phyloP scores from a whole-genome alignment of 2,888 invertebrate species.

The Buathra laborator region DNA sequence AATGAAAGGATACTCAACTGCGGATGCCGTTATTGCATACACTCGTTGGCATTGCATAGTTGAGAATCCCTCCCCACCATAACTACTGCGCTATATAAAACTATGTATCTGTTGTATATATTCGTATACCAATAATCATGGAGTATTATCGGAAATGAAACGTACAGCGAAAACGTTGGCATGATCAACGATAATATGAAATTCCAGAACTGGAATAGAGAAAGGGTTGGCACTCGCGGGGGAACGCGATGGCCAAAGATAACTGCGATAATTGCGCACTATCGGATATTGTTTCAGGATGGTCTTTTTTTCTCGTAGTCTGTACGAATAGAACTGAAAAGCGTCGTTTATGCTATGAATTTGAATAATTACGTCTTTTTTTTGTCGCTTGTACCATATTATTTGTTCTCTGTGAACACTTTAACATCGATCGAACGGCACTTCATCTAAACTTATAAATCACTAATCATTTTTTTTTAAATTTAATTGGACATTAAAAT shows the following conservation, averaged over 20 bases:
- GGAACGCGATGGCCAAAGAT: conserved; percentile 25
- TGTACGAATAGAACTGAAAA: neutral
- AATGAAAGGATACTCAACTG: conserved; percentile 55
- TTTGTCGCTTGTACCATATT: too few species aligned
- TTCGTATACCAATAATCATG: conserved; percentile 42
- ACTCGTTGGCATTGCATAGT: conserved; percentile 41
- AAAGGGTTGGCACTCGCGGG: conserved; percentile 22
- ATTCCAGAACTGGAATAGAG: conserved; percentile 19
- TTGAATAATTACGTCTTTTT: neutral
- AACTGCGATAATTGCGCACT: conserved; percentile 34
- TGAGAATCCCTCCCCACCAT: neutral
- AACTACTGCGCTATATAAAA: neutral
- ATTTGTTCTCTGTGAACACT: too few species aligned
- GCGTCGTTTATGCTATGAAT: neutral
- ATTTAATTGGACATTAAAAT: neutral
- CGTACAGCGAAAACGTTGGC: conserved; percentile 39
- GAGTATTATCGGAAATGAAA: conserved; percentile 52
- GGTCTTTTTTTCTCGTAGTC: neutral
- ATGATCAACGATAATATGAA: conserved; percentile 55
- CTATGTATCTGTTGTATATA: conserved; percentile 6
- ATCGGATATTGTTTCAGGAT: conserved; percentile 4
- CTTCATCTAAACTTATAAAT: too few species aligned
- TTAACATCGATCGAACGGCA: too few species aligned
- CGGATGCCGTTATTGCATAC: conserved; percentile 45
- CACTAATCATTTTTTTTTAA: neutral